Percentiles rank a stretch among this genome's conserved stretches.
These are phyloP conservation scores for Drosophila arawakana DNA, from an alignment of 1,140 invertebrate genomes.

Conservation along the genomic window DNA sequence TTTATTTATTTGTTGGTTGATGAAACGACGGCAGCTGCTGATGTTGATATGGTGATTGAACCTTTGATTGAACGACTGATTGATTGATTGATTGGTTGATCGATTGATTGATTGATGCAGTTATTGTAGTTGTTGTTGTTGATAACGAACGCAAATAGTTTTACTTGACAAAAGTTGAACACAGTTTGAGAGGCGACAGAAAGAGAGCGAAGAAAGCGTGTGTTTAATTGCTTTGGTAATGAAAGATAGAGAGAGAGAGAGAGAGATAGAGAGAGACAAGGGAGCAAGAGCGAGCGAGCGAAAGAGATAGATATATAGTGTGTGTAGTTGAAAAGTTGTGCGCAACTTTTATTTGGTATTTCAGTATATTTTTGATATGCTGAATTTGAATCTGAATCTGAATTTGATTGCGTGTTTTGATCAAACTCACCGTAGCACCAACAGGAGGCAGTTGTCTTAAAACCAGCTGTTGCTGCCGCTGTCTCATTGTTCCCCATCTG, in stretches of 20 bases:
- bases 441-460: constrained; percentile 80
- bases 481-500: constrained; percentile 27
- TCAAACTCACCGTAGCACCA: constrained; percentile 84
- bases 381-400: constrained; percentile 47
- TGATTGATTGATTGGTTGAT: constrained; percentile 67
- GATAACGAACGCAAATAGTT: constrained; percentile 24
- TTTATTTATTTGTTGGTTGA: constrained; percentile 19
- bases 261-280: constrained; percentile 25
- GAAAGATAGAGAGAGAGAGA: constrained; percentile 30
- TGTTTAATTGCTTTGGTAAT: constrained; percentile 37
- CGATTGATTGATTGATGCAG: constrained; percentile 67
- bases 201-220: constrained; percentile 48
- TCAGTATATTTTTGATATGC: no score
- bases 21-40: constrained; percentile 56
- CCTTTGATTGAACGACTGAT: constrained; percentile 47
- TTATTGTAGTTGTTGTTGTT: constrained; percentile 47
- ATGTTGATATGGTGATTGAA: constrained; percentile 61
- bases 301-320: constrained; percentile 9
- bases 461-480: constrained; percentile 47
- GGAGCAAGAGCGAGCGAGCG: neutral
- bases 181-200: constrained; percentile 31
- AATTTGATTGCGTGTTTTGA: constrained; percentile 72
- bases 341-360: constrained; percentile 56
- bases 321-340: constrained; percentile 69
- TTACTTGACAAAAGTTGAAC: constrained; percentile 49